Percentiles rank a stretch among this genome's conserved stretches.
Evolutionary conservation across 2,888 invertebrate species (phyloP).

Genomic region (Abrostola tripartita): DNA sequence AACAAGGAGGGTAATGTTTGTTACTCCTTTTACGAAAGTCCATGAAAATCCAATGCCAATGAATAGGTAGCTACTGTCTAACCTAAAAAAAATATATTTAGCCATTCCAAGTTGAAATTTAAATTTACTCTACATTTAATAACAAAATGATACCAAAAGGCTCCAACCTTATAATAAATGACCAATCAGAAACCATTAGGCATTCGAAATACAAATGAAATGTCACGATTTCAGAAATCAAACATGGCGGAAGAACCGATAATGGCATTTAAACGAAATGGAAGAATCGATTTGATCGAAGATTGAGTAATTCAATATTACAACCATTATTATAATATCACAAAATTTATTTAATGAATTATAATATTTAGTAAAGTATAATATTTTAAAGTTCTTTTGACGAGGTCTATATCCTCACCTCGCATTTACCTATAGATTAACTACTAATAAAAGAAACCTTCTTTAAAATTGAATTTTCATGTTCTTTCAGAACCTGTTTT

Average conservation of each 20-base stretch:
- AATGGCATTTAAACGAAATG: slow-evolving; percentile 36
- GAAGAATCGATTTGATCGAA: slow-evolving; percentile 33
- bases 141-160: neutral
- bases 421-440: too few relatives aligned
- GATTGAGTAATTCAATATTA: slow-evolving; percentile 31
- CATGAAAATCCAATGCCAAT: too few relatives aligned
- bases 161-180: neutral
- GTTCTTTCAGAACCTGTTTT: too few relatives aligned
- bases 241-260: slow-evolving; percentile 23
- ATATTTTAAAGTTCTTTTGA: too few relatives aligned
- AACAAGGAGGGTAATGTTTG: too few relatives aligned
- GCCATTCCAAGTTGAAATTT: neutral
- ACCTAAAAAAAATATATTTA: too few relatives aligned
- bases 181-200: slow-evolving; percentile 4
- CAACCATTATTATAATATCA: neutral
- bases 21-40: too few relatives aligned
- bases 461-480: too few relatives aligned
- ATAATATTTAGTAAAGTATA: too few relatives aligned
- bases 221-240: slow-evolving; percentile 7
- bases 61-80: too few relatives aligned
- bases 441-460: too few relatives aligned
- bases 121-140: neutral
- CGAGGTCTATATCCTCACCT: too few relatives aligned
- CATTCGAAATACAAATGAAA: slow-evolving; percentile 26
- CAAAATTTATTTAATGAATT: neutral